A percentile compares a stretch with the other conserved stretches of the same genome.
phyloP scores from a whole-genome alignment of 1,140 invertebrate genomes.

The Trichomalopsis sarcophagae region DNA sequence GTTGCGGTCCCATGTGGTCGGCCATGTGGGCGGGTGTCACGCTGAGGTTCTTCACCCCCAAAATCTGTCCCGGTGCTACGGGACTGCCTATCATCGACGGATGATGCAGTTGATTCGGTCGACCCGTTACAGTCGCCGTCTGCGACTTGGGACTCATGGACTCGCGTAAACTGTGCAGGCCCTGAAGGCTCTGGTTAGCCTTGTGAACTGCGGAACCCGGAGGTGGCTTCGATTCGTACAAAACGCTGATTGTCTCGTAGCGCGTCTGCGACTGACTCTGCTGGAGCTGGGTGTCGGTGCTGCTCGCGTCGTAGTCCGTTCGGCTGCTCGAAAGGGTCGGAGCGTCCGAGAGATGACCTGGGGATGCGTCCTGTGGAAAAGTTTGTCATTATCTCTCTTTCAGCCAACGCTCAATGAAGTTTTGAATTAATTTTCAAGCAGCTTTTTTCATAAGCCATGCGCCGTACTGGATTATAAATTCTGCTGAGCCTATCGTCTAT shows the following conservation, averaged over 20 bases:
- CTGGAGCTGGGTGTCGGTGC: conserved; percentile 49
- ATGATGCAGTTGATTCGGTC: conserved; percentile 52
- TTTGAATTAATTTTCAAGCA: neutral
- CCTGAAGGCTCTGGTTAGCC: conserved; percentile 67
- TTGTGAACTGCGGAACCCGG: conserved; percentile 53
- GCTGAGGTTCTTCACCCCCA: conserved; percentile 68
- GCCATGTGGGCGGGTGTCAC: conserved; percentile 56
- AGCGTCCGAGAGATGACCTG: conserved; percentile 51
- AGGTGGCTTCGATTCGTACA: conserved; percentile 32
- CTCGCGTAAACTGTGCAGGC: conserved; percentile 67
- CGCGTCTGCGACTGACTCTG: conserved; percentile 37
- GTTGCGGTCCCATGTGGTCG: conserved; percentile 52
- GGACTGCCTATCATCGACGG: conserved; percentile 55
- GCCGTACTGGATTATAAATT: too few species aligned
- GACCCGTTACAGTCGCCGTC: conserved; percentile 43
- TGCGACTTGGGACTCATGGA: conserved; percentile 56
- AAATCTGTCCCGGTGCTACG: conserved; percentile 62
- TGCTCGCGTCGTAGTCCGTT: conserved; percentile 54
- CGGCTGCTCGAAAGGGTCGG: conserved; percentile 47
- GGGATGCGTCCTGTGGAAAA: conserved; percentile 52
- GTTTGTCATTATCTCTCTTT: neutral
- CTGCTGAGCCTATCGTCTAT: too few species aligned
- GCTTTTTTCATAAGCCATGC: too few species aligned
- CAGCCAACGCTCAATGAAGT: too few species aligned
- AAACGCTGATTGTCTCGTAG: conserved; percentile 40